phyloP scores from a whole-genome alignment of 2,797 vertebrate species.

The Myotis vivesi region DNA sequence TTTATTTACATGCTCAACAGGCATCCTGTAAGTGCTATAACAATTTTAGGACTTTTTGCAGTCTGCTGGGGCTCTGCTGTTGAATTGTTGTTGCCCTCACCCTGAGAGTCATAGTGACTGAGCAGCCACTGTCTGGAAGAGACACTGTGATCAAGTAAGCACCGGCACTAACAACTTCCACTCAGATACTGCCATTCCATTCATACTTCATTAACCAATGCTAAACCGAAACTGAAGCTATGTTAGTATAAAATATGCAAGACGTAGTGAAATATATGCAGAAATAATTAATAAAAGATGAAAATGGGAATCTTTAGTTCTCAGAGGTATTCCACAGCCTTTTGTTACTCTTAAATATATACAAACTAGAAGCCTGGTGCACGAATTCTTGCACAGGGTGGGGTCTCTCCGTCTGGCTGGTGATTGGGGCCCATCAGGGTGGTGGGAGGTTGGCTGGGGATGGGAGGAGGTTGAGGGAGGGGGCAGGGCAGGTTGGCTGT shows the following conservation, averaged over 20 bases:
- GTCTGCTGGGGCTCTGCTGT: background rate
- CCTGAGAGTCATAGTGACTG: background rate
- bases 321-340: background rate
- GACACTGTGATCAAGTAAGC: background rate
- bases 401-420: no score
- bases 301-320: background rate
- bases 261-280: background rate
- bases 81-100: background rate
- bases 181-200: background rate
- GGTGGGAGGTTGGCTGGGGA: no score
- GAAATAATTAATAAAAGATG: background rate
- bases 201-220: background rate
- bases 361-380: no score
- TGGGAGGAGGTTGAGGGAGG: no score
- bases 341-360: background rate
- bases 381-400: no score
- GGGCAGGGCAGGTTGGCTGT: no score
- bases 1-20: background rate
- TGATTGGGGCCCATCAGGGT: no score
- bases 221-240: background rate
- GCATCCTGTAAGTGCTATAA: background rate
- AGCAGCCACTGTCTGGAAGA: background rate
- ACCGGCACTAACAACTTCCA: background rate
- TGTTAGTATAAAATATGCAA: background rate
- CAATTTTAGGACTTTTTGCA: background rate